Evolutionary conservation across 2,797 vertebrate genomes (phyloP).

Genomic region (Ammospiza maritima): DNA sequence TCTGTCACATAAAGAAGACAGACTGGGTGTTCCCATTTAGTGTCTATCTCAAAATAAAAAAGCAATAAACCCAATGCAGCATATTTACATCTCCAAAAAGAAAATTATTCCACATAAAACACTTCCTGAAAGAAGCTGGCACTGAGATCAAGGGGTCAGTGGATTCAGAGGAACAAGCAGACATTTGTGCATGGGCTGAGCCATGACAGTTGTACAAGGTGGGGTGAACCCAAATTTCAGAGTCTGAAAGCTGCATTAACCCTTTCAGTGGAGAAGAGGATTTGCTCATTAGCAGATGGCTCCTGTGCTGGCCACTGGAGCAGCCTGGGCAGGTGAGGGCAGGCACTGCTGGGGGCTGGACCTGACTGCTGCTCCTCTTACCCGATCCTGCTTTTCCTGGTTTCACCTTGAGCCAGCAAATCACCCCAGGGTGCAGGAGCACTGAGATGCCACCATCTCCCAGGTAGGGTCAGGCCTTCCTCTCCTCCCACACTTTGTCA

Average conservation of each 20-base stretch:
- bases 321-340: neutral
- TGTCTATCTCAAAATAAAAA: neutral
- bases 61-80: neutral
- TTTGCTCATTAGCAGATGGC: accelerated
- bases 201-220: neutral
- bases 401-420: neutral
- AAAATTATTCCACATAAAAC: neutral
- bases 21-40: neutral
- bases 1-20: neutral
- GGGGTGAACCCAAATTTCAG: neutral
- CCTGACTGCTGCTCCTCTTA: neutral
- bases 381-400: neutral
- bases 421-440: neutral
- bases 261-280: neutral
- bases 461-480: neutral
- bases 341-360: neutral
- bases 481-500: neutral
- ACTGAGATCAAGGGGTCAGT: neutral
- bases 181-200: neutral
- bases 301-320: neutral
- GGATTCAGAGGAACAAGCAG: neutral
- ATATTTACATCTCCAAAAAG: neutral
- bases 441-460: neutral
- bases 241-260: neutral
- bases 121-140: neutral